These are phyloP conservation scores for Pao palembangensis DNA, from an alignment of 2,113 vertebrate genomes.

Conservation along the genomic window DNA sequence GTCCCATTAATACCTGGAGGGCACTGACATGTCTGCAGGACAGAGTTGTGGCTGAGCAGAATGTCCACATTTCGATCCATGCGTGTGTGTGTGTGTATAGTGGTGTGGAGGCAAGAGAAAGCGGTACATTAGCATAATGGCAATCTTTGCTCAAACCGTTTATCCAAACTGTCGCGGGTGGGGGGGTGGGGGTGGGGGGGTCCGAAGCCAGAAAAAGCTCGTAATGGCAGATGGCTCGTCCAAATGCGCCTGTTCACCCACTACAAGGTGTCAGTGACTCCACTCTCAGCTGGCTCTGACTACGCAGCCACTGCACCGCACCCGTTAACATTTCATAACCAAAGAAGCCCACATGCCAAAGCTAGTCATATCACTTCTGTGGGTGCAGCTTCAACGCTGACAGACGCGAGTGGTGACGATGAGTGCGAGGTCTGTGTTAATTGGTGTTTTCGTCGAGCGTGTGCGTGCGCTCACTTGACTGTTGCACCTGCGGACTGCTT, in stretches of 20 bases:
- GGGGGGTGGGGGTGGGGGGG: slow-evolving; percentile 9
- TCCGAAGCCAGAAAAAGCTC: slow-evolving; percentile 45
- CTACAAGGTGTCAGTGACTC: slow-evolving; percentile 46
- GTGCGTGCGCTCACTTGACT: slow-evolving; percentile 26
- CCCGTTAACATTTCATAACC: slow-evolving; percentile 27
- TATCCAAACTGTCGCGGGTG: slow-evolving; percentile 28
- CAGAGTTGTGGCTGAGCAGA: slow-evolving; percentile 34
- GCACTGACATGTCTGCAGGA: slow-evolving; percentile 57
- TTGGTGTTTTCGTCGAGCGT: slow-evolving; percentile 5
- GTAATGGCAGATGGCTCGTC: slow-evolving; percentile 65
- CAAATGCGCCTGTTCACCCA: slow-evolving; percentile 55
- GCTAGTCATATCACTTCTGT: slow-evolving; percentile 39
- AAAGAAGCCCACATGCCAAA: slow-evolving; percentile 38
- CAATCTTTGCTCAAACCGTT: slow-evolving; percentile 31
- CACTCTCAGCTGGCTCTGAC: slow-evolving; percentile 14
- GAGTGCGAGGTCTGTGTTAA: slow-evolving; percentile 10
- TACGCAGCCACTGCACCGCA: slow-evolving; percentile 12
- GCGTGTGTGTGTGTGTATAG: neutral
- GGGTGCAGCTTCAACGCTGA: slow-evolving; percentile 18
- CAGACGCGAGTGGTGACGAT: slow-evolving; percentile 16
- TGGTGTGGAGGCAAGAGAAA: slow-evolving; percentile 5
- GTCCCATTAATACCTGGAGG: slow-evolving; percentile 69
- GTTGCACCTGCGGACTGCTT: slow-evolving; percentile 44
- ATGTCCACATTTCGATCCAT: slow-evolving; percentile 8
- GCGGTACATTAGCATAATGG: slow-evolving; percentile 9